Conservation (phyloP, 2,113 vertebrate genomes). For the Thalassarche chlororhynchos region DNA sequence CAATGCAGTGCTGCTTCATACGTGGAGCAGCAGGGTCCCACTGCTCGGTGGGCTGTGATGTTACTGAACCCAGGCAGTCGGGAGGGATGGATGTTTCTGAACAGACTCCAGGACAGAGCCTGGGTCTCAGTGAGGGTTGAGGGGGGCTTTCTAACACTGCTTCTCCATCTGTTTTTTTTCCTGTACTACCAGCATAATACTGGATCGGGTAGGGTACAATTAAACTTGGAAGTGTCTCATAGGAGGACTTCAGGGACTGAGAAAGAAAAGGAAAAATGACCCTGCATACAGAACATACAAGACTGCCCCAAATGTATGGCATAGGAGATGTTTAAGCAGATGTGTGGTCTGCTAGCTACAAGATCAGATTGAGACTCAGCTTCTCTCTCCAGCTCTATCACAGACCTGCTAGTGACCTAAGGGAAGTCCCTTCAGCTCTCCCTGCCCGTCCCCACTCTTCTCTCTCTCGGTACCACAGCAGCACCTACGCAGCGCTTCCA, state of each 20-base stretch:
- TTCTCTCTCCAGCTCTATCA: neutral
- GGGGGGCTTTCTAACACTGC: neutral
- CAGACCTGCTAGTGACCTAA: neutral
- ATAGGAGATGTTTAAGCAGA: neutral
- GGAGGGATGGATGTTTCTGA: neutral
- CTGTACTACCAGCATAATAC: neutral
- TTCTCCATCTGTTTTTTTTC: neutral
- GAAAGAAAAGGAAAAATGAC: neutral
- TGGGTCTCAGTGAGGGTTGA: neutral
- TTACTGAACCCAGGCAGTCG: neutral
- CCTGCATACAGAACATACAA: neutral
- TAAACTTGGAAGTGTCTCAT: neutral
- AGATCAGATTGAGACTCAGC: neutral
- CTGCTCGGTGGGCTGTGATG: neutral
- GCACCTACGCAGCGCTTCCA: accelerated
- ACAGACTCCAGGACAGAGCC: neutral
- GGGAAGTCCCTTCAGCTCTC: neutral
- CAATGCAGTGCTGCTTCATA: neutral
- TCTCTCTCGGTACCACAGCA: neutral
- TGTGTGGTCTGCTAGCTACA: neutral
- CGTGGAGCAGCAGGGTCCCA: accelerated
- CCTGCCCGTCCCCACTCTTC: neutral
- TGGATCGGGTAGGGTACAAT: neutral
- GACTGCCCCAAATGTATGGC: neutral
- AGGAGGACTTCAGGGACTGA: neutral